A percentile compares a stretch with the other conserved stretches of the same genome.
Conservation (phyloP, 2,797 vertebrate genomes). For the Amazonetta brasiliensis region DNA sequence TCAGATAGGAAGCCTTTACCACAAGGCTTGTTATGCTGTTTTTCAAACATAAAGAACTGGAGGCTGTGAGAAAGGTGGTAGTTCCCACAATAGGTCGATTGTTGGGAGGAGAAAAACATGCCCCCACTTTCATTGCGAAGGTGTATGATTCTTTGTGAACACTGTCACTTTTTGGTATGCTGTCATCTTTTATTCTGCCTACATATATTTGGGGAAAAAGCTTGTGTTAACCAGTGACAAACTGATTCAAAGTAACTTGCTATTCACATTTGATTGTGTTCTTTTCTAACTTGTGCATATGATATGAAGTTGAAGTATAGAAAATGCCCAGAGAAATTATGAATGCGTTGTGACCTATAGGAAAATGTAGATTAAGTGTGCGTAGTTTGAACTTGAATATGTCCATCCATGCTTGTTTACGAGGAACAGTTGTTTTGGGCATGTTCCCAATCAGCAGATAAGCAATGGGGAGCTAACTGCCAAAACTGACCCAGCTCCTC, state of each 20-base stretch:
- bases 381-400: not conserved
- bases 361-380: not conserved
- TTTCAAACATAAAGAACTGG: not conserved
- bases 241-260: not conserved
- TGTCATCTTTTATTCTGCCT: conserved; percentile 31
- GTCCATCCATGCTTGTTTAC: not conserved
- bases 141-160: not conserved
- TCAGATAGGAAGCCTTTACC: not conserved
- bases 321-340: not conserved
- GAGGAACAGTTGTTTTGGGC: not conserved
- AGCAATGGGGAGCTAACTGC: not conserved
- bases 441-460: not conserved
- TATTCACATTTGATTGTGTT: not conserved
- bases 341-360: not conserved
- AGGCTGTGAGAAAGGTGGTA: not conserved
- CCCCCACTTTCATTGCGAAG: not conserved
- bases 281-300: not conserved
- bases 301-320: not conserved
- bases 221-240: not conserved
- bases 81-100: conserved; percentile 4
- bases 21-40: not conserved
- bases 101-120: conserved; percentile 34
- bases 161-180: not conserved
- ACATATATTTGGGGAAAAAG: not conserved
- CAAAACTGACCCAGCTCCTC: not conserved